Conservation (phyloP, 2,797 vertebrate species). For the Carcharodon carcharias region DNA sequence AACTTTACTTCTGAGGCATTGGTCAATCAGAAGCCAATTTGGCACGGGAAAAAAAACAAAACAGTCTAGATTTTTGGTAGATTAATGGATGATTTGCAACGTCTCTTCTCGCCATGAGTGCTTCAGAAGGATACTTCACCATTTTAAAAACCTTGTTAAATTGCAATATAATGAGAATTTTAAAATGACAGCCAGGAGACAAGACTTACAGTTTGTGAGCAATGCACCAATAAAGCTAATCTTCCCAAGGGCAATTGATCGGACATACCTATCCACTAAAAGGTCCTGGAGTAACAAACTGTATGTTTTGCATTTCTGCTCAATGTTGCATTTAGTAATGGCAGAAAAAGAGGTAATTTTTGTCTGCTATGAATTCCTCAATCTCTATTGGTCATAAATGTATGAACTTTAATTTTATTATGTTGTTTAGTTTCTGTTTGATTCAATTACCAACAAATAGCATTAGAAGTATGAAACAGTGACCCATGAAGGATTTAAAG, state of each 20-base stretch:
- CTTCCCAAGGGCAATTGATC: not conserved
- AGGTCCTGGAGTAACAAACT: not conserved
- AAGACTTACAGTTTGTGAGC: not conserved
- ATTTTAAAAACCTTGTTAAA: not conserved
- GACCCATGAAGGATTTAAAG: not conserved
- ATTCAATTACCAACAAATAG: not conserved
- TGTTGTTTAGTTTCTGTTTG: not conserved
- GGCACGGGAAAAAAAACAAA: not conserved
- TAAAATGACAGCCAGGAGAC: not conserved
- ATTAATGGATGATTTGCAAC: not conserved
- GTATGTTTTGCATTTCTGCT: not conserved
- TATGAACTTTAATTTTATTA: not conserved
- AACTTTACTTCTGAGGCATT: not conserved
- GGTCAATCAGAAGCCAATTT: not conserved
- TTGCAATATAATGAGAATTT: not conserved
- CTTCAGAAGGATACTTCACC: not conserved
- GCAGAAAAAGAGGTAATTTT: not conserved
- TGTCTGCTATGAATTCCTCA: not conserved
- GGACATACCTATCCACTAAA: not conserved
- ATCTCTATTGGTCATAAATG: not conserved
- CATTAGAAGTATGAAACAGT: not conserved
- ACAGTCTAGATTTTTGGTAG: not conserved
- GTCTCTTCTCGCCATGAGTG: not conserved
- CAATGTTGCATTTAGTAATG: not conserved
- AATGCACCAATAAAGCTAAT: not conserved